Evolutionary conservation across 2,888 invertebrate genomes (phyloP), one percentile per base, ranked within the genome.

Genomic region (Pyralis farinalis): DNA sequence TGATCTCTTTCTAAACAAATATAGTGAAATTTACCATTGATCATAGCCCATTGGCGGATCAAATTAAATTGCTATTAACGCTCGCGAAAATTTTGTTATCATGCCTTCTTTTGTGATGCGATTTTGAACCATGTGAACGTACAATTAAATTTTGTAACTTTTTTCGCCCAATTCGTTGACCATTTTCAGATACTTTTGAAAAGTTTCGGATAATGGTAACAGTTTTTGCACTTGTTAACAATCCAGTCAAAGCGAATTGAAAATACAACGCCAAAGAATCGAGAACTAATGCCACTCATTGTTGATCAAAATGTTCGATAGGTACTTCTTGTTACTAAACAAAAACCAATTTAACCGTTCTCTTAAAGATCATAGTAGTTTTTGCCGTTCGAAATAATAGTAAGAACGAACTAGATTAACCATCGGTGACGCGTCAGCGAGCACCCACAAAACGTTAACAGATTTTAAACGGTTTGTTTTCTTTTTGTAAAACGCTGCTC

Each of bases 1-100:
- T 81, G 76, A 85, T 85, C 84, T 82, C 65, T 61, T 71, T 84
- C 69, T 81, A 83, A 85, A 81, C 85, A 87, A 87, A 84, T 75
- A 85, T 75, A 85, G 66, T 68, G 53, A 65, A 71, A 70, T 71
- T 63, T 65, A 66, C 55, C 63, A 63, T 58, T 66, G 64, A 65
- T 61, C 61, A 61, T 63, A 54, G 58, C 51, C 46, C 50, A 57
- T 46, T 55, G 48, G 51, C 49, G 49, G 51, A 53, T 51, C 45
- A 50, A 60, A 64, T 63, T 65, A 65, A 64, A 69, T 61, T 48
- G 57, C 48, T 47, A 68, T 67, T 64, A 62, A 59, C 63, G 53
- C 47, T 37, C 6, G 12, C 11, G n/a, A 35, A 4, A 2, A 4
- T 8, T 25, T 25, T 4, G 3, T 3, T 4, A 16, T 4, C 4